Conservation (phyloP, 2,888 invertebrate genomes). For the Aelia acuminata region DNA sequence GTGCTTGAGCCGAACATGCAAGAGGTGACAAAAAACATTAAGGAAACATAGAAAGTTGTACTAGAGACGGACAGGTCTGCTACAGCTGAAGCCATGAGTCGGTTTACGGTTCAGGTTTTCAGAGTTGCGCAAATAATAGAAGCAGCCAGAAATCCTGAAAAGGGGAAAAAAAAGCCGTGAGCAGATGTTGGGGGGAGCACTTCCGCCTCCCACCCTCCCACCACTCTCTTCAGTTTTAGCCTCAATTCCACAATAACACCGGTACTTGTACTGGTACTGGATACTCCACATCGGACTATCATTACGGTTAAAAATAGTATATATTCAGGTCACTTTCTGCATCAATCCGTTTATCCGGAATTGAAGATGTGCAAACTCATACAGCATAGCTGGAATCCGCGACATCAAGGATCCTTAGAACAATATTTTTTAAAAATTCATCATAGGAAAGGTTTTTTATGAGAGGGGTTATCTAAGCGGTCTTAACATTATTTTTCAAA, state of each 20-base stretch:
- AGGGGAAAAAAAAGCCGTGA: slow-evolving; percentile 57
- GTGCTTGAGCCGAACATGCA: neutral
- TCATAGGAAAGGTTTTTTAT: neutral
- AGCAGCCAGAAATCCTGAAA: slow-evolving; percentile 58
- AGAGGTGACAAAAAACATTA: slow-evolving; percentile 27
- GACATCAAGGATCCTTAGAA: neutral
- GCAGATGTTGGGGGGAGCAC: slow-evolving; percentile 55
- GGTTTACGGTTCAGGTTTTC: slow-evolving; percentile 55
- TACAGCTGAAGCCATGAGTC: slow-evolving; percentile 52
- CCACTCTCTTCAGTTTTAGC: slow-evolving; percentile 20
- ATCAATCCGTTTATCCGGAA: neutral
- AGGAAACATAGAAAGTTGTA: slow-evolving; percentile 23
- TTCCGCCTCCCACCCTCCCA: slow-evolving; percentile 52
- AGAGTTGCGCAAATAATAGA: slow-evolving; percentile 59
- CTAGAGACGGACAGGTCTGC: neutral
- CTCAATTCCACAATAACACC: slow-evolving; percentile 13
- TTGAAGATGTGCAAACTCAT: neutral
- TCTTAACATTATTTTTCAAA: no score
- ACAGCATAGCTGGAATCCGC: neutral
- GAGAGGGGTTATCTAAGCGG: no score
- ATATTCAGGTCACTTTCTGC: neutral
- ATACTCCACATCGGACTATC: neutral
- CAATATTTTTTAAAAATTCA: neutral
- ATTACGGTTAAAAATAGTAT: neutral
- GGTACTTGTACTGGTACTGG: neutral